Base-by-base conservation (phyloP, 1,140 invertebrate species). In the Musca domestica region DNA sequence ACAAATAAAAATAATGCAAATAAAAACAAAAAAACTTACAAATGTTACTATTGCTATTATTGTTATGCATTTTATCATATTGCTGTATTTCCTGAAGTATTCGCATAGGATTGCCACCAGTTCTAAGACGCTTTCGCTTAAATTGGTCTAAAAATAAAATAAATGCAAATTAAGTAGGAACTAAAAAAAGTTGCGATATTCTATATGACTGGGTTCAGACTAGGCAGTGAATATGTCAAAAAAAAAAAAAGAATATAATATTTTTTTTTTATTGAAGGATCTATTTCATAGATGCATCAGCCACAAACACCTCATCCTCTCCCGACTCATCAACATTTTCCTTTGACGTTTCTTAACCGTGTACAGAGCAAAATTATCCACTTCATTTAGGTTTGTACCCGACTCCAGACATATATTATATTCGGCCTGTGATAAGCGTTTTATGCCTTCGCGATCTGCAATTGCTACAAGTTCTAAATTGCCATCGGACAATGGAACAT, bases 281-380 rank as follows among this genome's bases (percentile, higher is more conserved):
- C n/a, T n/a, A n/a, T n/a, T n/a, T n/a, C n/a, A n/a, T n/a, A n/a
- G n/a, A n/a, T n/a, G n/a, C n/a, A 58, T 81, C 76, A 2, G 76
- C 73, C 34, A 74, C 75, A 6, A 81, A 70, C 15, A 78, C 73
- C 76, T 89, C 89, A 14, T 86, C 86, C 14, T 85, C 88, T 72
- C 92, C 91, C 19, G 91, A 88, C 3, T 90, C 88, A 56, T 88
- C 89, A 75, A 92, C 92, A 78, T 91, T 5, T 41, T 41, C 34
- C 34, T 75, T 92, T 91, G 2, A 90, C 91, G 17, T 85, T 87
- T 0, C 90, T 92, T 6, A 92, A 91, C 73, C 69, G 91, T 93
- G 70, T 94, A 94, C 25, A 95, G 81, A 30, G 92, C 93, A 80
- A 93, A 94, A 77, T 94, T 90, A 76, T 95, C 93, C 0, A 91